These are phyloP conservation scores for Pheosia tremula DNA, from an alignment of 2,888 invertebrate genomes.

Conservation along the genomic window DNA sequence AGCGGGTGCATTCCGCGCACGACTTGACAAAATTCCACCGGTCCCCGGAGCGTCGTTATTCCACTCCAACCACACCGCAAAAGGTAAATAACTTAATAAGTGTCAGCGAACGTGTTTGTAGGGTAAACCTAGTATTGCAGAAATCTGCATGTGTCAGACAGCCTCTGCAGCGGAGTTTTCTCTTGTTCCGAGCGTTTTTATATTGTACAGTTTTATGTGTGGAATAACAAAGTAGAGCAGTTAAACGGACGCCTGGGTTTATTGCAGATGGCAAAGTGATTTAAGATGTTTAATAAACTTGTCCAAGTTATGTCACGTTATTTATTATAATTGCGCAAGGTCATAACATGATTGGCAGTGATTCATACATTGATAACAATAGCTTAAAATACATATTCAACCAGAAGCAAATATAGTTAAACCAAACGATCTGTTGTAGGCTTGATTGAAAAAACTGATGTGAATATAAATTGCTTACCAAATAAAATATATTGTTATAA, in stretches of 20 bases:
- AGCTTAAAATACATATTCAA: not conserved
- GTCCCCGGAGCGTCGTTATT: slow-evolving; percentile 31
- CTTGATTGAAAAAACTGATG: not conserved
- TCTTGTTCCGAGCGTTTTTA: not conserved
- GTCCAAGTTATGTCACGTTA: not conserved
- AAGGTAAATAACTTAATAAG: slow-evolving; percentile 69
- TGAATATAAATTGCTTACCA: not conserved
- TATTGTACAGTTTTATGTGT: slow-evolving; percentile 2
- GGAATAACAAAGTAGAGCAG: not conserved
- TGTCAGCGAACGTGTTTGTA: slow-evolving; percentile 43
- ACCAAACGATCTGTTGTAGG: not conserved
- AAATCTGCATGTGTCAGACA: slow-evolving; percentile 5
- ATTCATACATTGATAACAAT: not conserved
- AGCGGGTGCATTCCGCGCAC: slow-evolving; percentile 67
- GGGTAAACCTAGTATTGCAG: slow-evolving; percentile 7
- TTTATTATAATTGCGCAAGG: not conserved
- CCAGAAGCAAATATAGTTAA: not conserved
- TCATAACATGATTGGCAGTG: not conserved
- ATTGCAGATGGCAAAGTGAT: not conserved
- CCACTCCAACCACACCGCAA: slow-evolving; percentile 37
- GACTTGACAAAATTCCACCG: slow-evolving; percentile 61
- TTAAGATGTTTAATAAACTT: slow-evolving; percentile 3
- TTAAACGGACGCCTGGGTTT: not conserved
- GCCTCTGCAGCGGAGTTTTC: slow-evolving; percentile 1
- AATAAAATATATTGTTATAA: not conserved